Conservation (phyloP, 2,113 vertebrate species). For the Pterocles burchelli region DNA sequence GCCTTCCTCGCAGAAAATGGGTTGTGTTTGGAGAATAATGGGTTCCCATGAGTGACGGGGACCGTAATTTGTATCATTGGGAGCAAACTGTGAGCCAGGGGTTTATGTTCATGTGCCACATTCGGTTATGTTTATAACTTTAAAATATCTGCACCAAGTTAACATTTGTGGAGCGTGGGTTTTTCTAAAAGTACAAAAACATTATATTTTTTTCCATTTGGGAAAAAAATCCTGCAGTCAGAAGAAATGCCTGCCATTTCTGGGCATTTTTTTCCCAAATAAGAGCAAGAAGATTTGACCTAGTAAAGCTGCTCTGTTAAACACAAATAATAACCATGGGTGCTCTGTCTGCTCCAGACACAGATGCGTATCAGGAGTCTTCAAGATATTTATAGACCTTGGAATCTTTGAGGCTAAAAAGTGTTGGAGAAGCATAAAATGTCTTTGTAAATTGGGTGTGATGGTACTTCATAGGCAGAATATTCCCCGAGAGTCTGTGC, state of each 20-base stretch:
- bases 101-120: slow-evolving; percentile 44
- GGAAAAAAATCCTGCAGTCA: neutral
- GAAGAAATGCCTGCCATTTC: neutral
- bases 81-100: neutral
- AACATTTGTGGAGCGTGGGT: neutral
- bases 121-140: slow-evolving; percentile 11
- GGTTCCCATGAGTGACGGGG: slow-evolving; percentile 5
- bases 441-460: slow-evolving; percentile 26
- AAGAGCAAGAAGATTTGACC: slow-evolving; percentile 54
- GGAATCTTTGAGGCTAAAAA: slow-evolving; percentile 51
- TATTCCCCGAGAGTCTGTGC: slow-evolving; percentile 4
- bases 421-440: slow-evolving; percentile 50
- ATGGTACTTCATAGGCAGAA: neutral
- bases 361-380: neutral
- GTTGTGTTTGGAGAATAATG: neutral
- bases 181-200: neutral
- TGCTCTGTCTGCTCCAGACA: slow-evolving; percentile 27
- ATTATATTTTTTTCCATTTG: neutral
- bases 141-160: neutral
- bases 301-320: slow-evolving; percentile 52
- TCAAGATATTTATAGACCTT: slow-evolving; percentile 54
- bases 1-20: neutral
- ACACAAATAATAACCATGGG: slow-evolving; percentile 60
- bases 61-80: slow-evolving; percentile 36
- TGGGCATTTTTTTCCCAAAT: neutral